Conservation (phyloP, 1,140 invertebrate genomes). For the Campoletis sonorensis region DNA sequence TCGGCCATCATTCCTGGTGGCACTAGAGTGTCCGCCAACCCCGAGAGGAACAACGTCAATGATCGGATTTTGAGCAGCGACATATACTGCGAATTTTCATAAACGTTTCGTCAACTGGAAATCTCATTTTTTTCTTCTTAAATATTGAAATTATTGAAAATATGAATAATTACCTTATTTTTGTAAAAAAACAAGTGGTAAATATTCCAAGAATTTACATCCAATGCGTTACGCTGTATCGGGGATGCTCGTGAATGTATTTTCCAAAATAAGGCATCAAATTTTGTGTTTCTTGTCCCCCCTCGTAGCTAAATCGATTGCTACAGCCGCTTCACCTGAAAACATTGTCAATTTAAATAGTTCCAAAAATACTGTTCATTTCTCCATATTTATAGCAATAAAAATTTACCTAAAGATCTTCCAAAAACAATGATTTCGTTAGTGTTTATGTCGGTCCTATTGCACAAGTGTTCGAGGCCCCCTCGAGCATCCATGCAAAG, state of each 20-base stretch:
- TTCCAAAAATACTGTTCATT: no score
- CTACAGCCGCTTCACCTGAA: slow-evolving; percentile 89
- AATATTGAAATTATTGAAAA: no score
- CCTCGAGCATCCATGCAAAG: slow-evolving; percentile 92
- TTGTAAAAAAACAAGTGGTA: slow-evolving; percentile 88
- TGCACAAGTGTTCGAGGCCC: slow-evolving; percentile 89
- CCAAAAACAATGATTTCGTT: slow-evolving; percentile 95
- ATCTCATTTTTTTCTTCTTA: no score
- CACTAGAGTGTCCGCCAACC: slow-evolving; percentile 89
- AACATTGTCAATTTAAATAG: no score
- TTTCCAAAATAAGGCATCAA: slow-evolving; percentile 93
- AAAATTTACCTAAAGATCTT: slow-evolving; percentile 86
- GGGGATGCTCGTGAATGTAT: slow-evolving; percentile 96
- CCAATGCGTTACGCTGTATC: slow-evolving; percentile 90
- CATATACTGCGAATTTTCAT: slow-evolving; percentile 84
- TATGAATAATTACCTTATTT: slow-evolving; percentile 93
- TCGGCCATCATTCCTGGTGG: slow-evolving; percentile 91
- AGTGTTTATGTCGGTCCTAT: slow-evolving; percentile 89
- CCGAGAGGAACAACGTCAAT: slow-evolving; percentile 87
- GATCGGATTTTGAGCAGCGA: slow-evolving; percentile 84
- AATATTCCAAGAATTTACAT: slow-evolving; percentile 82
- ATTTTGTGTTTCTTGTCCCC: slow-evolving; percentile 85
- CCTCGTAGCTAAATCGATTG: slow-evolving; percentile 88
- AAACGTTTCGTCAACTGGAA: no score
- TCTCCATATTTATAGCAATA: no score